These are phyloP conservation scores for Otolemur crassicaudatus DNA, from an alignment of 2,797 vertebrate species.

Conservation along the genomic window DNA sequence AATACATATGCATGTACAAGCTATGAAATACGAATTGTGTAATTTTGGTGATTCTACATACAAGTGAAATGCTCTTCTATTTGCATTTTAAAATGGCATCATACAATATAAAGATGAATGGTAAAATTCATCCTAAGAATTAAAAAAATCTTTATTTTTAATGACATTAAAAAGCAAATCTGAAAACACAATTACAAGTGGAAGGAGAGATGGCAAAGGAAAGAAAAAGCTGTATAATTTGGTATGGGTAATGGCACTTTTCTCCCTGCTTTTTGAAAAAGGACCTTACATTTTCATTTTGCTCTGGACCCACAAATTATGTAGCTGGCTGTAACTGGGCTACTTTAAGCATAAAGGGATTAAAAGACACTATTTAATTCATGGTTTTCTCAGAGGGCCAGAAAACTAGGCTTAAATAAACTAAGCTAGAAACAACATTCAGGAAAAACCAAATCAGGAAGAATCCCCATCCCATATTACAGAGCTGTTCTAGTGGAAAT, in stretches of 20 bases:
- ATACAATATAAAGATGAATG: constrained; percentile 39
- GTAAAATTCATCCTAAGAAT: constrained; percentile 60
- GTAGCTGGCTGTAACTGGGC: constrained; percentile 1
- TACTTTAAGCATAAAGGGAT: constrained; percentile 49
- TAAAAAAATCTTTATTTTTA: constrained; percentile 35
- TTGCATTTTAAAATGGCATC: constrained; percentile 63
- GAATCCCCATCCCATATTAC: not conserved
- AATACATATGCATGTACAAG: constrained; percentile 51
- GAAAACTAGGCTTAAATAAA: not conserved
- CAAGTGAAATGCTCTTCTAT: constrained; percentile 47
- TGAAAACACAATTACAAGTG: constrained; percentile 1
- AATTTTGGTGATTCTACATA: constrained; percentile 31
- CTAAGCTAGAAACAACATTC: constrained; percentile 40
- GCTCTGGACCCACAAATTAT: constrained; percentile 43
- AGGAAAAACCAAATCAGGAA: constrained; percentile 23
- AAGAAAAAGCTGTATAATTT: constrained; percentile 34
- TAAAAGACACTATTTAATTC: constrained; percentile 43
- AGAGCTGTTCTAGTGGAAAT: not conserved
- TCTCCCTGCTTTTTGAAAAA: constrained; percentile 28
- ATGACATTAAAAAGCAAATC: constrained; percentile 57
- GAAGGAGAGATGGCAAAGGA: not conserved
- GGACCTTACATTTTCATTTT: constrained; percentile 39
- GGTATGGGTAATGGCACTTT: not conserved
- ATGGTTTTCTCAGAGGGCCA: constrained; percentile 21
- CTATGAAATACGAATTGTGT: constrained; percentile 53